Conservation (phyloP, 2,797 vertebrate genomes). For the Tragopan temminckii region DNA sequence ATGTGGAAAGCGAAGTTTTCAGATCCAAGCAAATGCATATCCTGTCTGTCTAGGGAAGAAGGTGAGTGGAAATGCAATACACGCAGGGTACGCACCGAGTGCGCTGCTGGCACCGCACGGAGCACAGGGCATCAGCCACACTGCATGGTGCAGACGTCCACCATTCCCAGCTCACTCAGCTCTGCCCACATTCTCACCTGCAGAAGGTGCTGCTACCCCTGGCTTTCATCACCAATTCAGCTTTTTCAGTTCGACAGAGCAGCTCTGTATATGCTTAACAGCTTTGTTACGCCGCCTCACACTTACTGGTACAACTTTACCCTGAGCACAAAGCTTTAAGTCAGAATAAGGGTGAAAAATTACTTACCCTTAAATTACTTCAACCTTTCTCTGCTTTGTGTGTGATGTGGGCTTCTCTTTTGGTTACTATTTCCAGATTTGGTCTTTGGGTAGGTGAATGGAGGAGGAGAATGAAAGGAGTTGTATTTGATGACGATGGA, state of each 20-base stretch:
- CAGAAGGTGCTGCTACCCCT: neutral
- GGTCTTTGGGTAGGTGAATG: slow-evolving; percentile 72
- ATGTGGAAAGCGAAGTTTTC: slow-evolving; percentile 19
- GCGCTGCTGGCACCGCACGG: too few relatives aligned
- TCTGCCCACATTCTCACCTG: neutral
- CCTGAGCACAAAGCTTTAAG: neutral
- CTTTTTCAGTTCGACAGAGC: neutral
- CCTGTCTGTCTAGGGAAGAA: neutral
- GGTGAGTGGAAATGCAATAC: neutral
- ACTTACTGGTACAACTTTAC: neutral
- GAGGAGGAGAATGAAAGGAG: slow-evolving; percentile 64
- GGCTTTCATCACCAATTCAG: neutral
- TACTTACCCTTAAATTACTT: slow-evolving; percentile 73
- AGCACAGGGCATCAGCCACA: too few relatives aligned
- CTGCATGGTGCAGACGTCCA: neutral
- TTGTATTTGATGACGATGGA: slow-evolving; percentile 57
- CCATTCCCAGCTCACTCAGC: neutral
- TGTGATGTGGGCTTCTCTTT: slow-evolving; percentile 55
- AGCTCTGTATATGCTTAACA: neutral
- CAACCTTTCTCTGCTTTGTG: slow-evolving; percentile 64
- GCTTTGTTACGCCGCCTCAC: neutral
- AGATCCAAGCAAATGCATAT: neutral
- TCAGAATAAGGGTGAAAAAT: neutral
- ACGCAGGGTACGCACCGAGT: neutral
- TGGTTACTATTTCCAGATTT: slow-evolving; percentile 68